Conservation (phyloP, 2,797 vertebrate genomes). For the Kryptolebias ocellatus region DNA sequence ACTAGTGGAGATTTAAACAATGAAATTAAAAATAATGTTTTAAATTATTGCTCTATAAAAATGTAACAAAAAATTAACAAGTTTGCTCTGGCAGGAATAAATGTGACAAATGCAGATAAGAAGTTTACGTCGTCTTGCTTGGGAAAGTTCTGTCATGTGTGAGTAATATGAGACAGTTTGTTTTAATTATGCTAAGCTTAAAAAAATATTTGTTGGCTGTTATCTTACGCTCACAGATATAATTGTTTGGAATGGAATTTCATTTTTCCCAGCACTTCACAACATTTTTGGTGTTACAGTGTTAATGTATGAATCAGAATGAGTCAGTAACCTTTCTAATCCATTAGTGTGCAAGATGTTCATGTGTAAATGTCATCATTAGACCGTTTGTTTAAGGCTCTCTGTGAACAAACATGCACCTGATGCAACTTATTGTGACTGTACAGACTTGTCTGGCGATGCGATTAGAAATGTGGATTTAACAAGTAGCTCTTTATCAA, state of each 20-base stretch:
- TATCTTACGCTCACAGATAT: too few species aligned
- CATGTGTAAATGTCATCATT: background rate
- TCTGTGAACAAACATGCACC: background rate
- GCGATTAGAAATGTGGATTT: background rate
- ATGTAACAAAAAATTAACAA: background rate
- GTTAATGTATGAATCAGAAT: background rate
- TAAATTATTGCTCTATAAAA: background rate
- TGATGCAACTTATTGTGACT: background rate
- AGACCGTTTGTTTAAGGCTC: background rate
- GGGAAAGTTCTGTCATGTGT: too few species aligned
- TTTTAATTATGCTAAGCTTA: too few species aligned
- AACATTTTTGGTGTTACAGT: background rate
- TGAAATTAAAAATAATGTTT: background rate
- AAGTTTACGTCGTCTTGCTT: background rate
- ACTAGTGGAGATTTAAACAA: too few species aligned
- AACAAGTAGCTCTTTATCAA: background rate
- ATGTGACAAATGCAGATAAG: background rate
- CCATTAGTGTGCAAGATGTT: background rate
- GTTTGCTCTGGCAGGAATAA: background rate
- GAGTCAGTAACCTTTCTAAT: background rate
- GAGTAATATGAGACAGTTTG: too few species aligned
- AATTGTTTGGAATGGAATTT: too few species aligned
- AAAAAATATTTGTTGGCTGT: too few species aligned
- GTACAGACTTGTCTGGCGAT: background rate
- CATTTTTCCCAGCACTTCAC: background rate